Conservation (phyloP, 2,113 vertebrate genomes). For the Lontra canadensis region DNA sequence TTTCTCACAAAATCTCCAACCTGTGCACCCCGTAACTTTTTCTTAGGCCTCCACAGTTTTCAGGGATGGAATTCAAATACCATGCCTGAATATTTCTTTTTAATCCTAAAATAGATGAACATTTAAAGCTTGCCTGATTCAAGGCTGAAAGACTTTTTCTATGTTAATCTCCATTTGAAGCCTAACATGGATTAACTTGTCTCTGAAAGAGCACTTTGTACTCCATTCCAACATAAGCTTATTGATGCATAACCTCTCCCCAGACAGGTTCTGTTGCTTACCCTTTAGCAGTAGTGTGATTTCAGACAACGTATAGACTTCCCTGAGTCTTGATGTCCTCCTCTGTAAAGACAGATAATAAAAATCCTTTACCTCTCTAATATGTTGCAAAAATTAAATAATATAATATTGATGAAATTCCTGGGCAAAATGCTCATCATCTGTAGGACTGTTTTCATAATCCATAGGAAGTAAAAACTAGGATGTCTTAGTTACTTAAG, state of each 20-base stretch:
- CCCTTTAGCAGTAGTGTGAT: background rate
- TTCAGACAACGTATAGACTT: background rate
- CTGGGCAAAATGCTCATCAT: conserved; percentile 12
- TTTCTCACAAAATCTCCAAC: background rate
- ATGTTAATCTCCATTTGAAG: background rate
- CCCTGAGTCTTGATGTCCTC: background rate
- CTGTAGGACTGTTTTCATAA: background rate
- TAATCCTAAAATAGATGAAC: conserved; percentile 50
- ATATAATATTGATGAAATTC: background rate
- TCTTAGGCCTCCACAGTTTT: conserved; percentile 15
- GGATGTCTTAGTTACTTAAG: background rate
- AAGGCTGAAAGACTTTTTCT: conserved; percentile 16
- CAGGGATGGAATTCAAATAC: conserved; percentile 1
- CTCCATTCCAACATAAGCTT: background rate
- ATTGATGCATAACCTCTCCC: background rate
- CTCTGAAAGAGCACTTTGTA: background rate
- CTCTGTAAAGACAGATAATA: background rate
- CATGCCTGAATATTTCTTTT: conserved; percentile 16
- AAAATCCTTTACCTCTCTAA: background rate
- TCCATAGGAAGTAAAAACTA: background rate
- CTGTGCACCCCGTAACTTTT: background rate
- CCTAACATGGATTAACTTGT: background rate
- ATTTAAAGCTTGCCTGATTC: conserved; percentile 13
- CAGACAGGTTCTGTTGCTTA: background rate
- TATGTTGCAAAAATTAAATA: background rate